Evolutionary conservation across 2,888 invertebrate genomes (phyloP).

Genomic region (Leptarthrus brevirostris): DNA sequence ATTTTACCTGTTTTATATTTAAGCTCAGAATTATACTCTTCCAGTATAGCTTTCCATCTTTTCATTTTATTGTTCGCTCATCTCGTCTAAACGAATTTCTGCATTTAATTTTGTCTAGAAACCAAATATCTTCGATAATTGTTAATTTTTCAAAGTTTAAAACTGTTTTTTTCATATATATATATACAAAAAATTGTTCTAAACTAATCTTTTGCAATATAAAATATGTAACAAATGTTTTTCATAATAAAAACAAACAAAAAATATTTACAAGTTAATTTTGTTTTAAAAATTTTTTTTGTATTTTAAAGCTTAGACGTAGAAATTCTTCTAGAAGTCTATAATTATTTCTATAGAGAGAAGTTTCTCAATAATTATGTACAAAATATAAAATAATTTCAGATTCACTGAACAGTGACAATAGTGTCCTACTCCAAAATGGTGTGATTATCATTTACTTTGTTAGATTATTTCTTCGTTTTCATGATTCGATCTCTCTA

Average conservation of each 20-base stretch:
- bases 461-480: not conserved
- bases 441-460: not conserved
- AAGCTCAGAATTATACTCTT: not conserved
- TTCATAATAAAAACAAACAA: slow-evolving; percentile 34
- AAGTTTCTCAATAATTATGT: slow-evolving; percentile 24
- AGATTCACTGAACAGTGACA: slow-evolving; percentile 2
- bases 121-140: slow-evolving; percentile 28
- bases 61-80: not conserved
- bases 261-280: slow-evolving; percentile 29
- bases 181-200: slow-evolving; percentile 41
- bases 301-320: slow-evolving; percentile 35
- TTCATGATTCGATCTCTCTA: not conserved
- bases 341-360: slow-evolving; percentile 14
- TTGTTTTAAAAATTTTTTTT: slow-evolving; percentile 17
- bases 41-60: slow-evolving; percentile 37
- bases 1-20: too few species aligned
- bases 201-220: slow-evolving; percentile 23
- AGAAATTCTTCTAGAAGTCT: slow-evolving; percentile 40
- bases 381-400: slow-evolving; percentile 1
- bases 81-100: not conserved
- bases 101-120: slow-evolving; percentile 34
- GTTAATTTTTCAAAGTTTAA: slow-evolving; percentile 26
- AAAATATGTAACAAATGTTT: slow-evolving; percentile 16
- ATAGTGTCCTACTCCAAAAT: not conserved
- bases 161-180: not conserved